Percentiles rank a stretch among this genome's conserved stretches.
Conservation (phyloP, 2,113 vertebrate species). For the Felis catus region F.catus_Fca126_mat1.0 CM031419.1:14726001-14726500, state of each 20-base stretch:
- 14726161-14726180: neutral
- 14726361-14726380: neutral
- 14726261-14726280: neutral
- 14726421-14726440: neutral
- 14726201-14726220: neutral
- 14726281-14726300: neutral
- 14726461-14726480: neutral
- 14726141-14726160: neutral
- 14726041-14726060: neutral
- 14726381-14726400: neutral
- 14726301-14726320: neutral
- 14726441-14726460: neutral
- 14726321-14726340: neutral
- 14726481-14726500: neutral
- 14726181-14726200: neutral
- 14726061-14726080: neutral
- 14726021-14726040: neutral
- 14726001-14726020: neutral
- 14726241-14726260: neutral
- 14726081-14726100: rapidly evolving
- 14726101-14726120: neutral
- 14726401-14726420: neutral
- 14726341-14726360: neutral
- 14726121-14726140: neutral
- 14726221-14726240: neutral